Evolutionary conservation across 2,113 vertebrate species (phyloP).

Genomic region (Acrocephalus kingi): DNA sequence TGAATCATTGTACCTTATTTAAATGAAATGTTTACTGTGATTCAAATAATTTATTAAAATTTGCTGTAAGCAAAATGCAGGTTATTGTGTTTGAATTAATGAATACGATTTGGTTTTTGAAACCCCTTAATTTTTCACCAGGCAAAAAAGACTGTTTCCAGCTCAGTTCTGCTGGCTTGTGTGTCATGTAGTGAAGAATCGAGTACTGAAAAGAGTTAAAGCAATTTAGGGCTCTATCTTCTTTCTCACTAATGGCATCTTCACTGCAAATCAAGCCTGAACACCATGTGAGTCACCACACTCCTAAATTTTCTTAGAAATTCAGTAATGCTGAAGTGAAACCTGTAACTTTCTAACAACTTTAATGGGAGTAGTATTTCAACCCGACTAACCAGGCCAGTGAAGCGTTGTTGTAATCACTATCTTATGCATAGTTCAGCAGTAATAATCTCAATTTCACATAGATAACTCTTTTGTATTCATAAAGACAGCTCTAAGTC

Average conservation of each 20-base stretch:
- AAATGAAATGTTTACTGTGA: background rate
- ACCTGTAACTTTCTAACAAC: background rate
- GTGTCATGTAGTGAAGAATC: background rate
- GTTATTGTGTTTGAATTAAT: background rate
- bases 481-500: background rate
- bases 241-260: background rate
- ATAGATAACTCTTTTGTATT: background rate
- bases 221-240: background rate
- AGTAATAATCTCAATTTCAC: conserved; percentile 6
- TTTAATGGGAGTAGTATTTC: background rate
- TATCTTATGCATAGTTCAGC: background rate
- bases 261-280: conserved; percentile 3
- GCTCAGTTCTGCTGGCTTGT: background rate
- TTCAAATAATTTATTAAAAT: background rate
- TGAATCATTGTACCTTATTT: background rate
- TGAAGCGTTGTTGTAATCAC: background rate
- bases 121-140: background rate
- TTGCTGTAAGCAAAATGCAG: background rate
- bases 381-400: background rate
- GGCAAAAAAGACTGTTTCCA: background rate
- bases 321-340: background rate
- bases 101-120: background rate
- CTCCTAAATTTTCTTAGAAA: conserved; percentile 3
- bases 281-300: background rate
- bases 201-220: background rate